A percentile compares a stretch with the other conserved stretches of the same genome.
These are phyloP conservation scores for Enteromius fasciolatus DNA, from an alignment of 2,797 vertebrate genomes.

Conservation along the genomic window DNA sequence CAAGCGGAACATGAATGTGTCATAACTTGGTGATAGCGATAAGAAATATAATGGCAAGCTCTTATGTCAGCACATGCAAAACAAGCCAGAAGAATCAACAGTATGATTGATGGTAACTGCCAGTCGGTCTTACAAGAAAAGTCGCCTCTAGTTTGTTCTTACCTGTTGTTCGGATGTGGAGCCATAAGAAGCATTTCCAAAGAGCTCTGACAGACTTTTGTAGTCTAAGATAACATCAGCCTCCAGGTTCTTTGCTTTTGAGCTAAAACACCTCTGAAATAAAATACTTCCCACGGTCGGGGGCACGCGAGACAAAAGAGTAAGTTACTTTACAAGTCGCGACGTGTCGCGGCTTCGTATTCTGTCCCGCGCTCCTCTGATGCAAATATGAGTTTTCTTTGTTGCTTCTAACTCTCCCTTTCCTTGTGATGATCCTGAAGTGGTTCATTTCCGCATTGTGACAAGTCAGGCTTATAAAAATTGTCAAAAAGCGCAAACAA, in stretches of 20 bases:
- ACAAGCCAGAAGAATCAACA: constrained; percentile 1
- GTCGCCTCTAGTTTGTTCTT: constrained; percentile 19
- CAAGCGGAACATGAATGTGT: constrained; percentile 2
- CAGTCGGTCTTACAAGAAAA: not conserved
- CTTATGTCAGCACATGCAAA: constrained; percentile 38
- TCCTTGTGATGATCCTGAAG: constrained; percentile 8
- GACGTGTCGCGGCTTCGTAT: constrained; percentile 66
- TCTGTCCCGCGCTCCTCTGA: constrained; percentile 55
- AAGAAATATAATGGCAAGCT: constrained; percentile 14
- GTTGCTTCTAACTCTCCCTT: constrained; percentile 36
- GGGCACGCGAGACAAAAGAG: constrained; percentile 71
- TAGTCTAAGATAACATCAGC: constrained; percentile 64
- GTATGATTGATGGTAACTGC: not conserved
- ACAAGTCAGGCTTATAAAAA: constrained; percentile 45
- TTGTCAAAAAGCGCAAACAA: constrained; percentile 47
- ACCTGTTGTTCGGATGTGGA: constrained; percentile 50
- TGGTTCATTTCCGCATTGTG: constrained; percentile 53
- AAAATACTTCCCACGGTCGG: constrained; percentile 70
- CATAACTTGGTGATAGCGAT: constrained; percentile 12
- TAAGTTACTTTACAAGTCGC: constrained; percentile 74
- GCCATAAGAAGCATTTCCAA: constrained; percentile 29
- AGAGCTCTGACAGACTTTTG: constrained; percentile 37
- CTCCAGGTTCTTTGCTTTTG: constrained; percentile 54
- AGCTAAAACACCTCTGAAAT: constrained; percentile 66
- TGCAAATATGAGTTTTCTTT: constrained; percentile 62